Evolutionary conservation across 2,888 invertebrate genomes (phyloP), one percentile per base, ranked within the genome.

Genomic region (Stenurella melanura): DNA sequence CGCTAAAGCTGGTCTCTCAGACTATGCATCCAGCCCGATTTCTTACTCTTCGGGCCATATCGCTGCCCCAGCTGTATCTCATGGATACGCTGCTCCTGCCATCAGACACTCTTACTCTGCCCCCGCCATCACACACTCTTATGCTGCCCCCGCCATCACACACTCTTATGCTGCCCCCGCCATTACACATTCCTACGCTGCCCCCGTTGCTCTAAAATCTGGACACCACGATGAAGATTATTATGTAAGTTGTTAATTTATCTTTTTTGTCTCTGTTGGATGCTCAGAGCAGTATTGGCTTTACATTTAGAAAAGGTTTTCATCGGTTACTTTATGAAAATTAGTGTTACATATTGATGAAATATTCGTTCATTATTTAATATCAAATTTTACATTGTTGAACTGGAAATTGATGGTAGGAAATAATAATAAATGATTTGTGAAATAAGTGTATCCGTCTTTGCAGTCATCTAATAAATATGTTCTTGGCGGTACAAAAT

Each of bases 1-100:
- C 21, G 80, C 82, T 18, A 81, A 81, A 71, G 85, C 84, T 21
- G 84, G 83, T 63, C 75, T 83, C 15, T 63, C 82, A 15, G 82
- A 81, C 54, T 81, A 79, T 21, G 76, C 78, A 5, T 70, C 76
- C 4, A 76, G 74, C 69, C 21, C 80, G 15, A 78, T 76, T 26
- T 73, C 80, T 11, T 74, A 74, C 38, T 70, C 78, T 17, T 75
- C 76, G 9, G 67, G 57, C 11, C 75, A 80, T 54, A 34, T 64
- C 19, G 77, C 75, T 5, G 72, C 80, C 17, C 81, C 82, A 18
- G 71, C 74, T 67, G 50, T 73, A n/a, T 63, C 75, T 1, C 77
- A 80, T 66, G 63, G 75, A 19, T 76, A 77, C 30, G 78, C 74
- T 50, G 73, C 73, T 63, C 70, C 76, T 15, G 76, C 77, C 57